Conservation (phyloP, 2,797 vertebrate genomes). For the Philypnodon macrostomus region DNA sequence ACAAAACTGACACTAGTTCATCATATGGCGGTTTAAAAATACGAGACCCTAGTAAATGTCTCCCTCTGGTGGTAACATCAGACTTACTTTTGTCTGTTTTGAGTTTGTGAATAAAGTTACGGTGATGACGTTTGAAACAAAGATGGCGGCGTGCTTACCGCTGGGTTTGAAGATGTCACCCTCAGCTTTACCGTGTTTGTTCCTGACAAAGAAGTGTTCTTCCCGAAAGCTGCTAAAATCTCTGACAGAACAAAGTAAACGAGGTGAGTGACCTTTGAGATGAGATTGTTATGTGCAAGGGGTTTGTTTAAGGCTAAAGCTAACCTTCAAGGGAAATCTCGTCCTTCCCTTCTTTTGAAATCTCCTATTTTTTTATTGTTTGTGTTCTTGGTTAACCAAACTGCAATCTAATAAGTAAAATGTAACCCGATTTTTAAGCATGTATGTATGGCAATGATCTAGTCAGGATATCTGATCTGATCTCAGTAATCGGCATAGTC, state of each 20-base stretch:
- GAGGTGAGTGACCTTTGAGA: slow-evolving; percentile 60
- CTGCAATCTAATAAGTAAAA: accelerated
- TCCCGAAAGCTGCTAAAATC: slow-evolving; percentile 29
- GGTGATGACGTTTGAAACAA: slow-evolving; percentile 48
- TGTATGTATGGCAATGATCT: too few relatives aligned
- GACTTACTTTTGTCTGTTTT: not conserved
- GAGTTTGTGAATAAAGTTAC: slow-evolving; percentile 73
- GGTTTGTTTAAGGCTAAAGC: slow-evolving; percentile 3
- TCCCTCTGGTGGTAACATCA: slow-evolving; percentile 30
- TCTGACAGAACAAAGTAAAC: slow-evolving; percentile 36
- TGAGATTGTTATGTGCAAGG: slow-evolving; percentile 3
- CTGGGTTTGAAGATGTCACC: slow-evolving; percentile 73
- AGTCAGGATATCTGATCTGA: too few relatives aligned
- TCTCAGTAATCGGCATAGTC: too few relatives aligned
- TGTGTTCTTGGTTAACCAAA: not conserved
- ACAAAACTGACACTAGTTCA: too few relatives aligned
- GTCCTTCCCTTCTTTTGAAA: not conserved
- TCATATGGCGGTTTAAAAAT: too few relatives aligned
- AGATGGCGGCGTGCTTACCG: slow-evolving; percentile 85
- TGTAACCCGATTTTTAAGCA: not conserved
- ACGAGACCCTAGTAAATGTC: slow-evolving; percentile 15
- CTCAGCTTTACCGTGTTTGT: slow-evolving; percentile 51
- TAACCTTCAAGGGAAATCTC: not conserved
- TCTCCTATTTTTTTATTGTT: not conserved
- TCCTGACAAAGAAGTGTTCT: slow-evolving; percentile 31